Percentiles rank a stretch among this genome's conserved stretches.
Evolutionary conservation across 2,113 vertebrate species (phyloP).

Genomic region (Camelus bactrianus): DNA sequence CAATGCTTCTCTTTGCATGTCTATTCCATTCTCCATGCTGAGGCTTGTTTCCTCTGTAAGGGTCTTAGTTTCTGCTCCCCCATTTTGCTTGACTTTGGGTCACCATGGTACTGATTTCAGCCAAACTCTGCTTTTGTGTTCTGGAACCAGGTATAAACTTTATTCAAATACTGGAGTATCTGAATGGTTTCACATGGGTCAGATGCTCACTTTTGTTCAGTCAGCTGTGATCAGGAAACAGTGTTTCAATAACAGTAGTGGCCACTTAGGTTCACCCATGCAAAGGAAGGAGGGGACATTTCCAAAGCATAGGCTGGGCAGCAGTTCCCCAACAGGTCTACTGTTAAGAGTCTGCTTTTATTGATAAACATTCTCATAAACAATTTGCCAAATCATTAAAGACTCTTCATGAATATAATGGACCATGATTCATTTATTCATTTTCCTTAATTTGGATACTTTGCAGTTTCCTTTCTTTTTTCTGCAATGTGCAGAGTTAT

Average conservation of each 20-base stretch:
- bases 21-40: neutral
- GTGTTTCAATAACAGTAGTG: neutral
- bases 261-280: neutral
- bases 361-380: conserved; percentile 37
- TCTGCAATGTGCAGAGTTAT: neutral
- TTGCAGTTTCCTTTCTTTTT: neutral
- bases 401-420: neutral
- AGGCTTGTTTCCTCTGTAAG: neutral
- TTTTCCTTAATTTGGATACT: conserved; percentile 38
- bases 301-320: neutral
- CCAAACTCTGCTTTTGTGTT: conserved; percentile 5
- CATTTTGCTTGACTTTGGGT: conserved; percentile 5
- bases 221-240: neutral
- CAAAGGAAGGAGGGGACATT: neutral
- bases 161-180: neutral
- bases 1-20: neutral
- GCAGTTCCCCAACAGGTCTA: neutral
- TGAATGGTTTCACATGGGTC: neutral
- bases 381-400: conserved; percentile 1
- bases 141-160: neutral
- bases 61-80: neutral
- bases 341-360: neutral
- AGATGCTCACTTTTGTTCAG: conserved; percentile 17
- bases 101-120: conserved; percentile 18
- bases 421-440: neutral